Evolutionary conservation across 2,888 invertebrate species (phyloP).

Genomic region (Parasteatoda lunata): DNA sequence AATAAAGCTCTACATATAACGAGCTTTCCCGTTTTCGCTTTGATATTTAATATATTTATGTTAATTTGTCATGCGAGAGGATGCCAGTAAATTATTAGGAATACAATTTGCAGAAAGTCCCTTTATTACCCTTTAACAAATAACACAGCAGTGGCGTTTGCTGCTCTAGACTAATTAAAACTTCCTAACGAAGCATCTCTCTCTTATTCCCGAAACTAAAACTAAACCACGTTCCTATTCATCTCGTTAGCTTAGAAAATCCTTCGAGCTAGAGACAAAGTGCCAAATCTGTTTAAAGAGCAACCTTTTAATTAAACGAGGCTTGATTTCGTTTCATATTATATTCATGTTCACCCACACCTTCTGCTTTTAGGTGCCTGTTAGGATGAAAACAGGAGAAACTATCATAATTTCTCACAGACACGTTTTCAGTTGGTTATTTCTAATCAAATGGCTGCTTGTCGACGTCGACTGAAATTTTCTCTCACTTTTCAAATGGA

Average conservation of each 20-base stretch:
- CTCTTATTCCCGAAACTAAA: conserved; percentile 49
- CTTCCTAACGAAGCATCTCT: conserved; percentile 59
- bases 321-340: conserved; percentile 30
- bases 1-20: no score
- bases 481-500: conserved; percentile 23
- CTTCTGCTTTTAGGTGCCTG: neutral
- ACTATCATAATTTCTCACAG: conserved; percentile 34
- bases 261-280: conserved; percentile 49
- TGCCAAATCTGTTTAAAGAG: conserved; percentile 58
- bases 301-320: conserved; percentile 51
- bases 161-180: conserved; percentile 60
- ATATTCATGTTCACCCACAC: conserved; percentile 37
- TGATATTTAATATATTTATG: neutral
- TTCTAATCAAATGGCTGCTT: conserved; percentile 12
- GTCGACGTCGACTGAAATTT: neutral
- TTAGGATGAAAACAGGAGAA: neutral
- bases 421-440: conserved; percentile 7
- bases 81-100: conserved; percentile 33
- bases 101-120: conserved; percentile 55
- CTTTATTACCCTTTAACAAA: conserved; percentile 56
- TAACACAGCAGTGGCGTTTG: conserved; percentile 38
- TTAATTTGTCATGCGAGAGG: neutral
- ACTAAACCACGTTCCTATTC: conserved; percentile 56
- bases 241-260: conserved; percentile 60
- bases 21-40: no score